phyloP scores from a whole-genome alignment of 2,797 vertebrate species.

The Hydrophis major region DNA sequence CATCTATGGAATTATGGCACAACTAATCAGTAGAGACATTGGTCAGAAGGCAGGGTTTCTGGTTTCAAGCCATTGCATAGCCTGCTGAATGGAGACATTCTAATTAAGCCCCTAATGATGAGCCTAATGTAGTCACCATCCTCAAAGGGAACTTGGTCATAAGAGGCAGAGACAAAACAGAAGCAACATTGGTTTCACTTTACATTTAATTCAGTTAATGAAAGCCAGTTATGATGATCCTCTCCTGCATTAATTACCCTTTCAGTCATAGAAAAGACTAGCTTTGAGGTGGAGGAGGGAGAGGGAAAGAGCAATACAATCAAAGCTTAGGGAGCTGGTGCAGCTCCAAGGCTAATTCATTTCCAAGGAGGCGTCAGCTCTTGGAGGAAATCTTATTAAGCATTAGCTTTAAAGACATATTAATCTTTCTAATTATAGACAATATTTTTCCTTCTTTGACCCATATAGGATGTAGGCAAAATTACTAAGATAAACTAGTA shows the following conservation, averaged over 20 bases:
- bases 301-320: neutral
- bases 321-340: neutral
- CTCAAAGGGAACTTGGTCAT: neutral
- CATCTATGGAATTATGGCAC: neutral
- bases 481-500: conserved; percentile 11
- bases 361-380: neutral
- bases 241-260: neutral
- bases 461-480: conserved; percentile 8
- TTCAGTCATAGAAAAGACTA: neutral
- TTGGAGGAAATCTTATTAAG: neutral
- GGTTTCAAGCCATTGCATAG: neutral
- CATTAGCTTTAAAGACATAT: neutral
- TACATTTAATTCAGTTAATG: neutral
- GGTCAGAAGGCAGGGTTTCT: neutral
- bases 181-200: neutral
- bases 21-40: neutral
- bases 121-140: neutral
- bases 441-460: conserved; percentile 30
- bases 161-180: neutral
- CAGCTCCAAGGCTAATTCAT: neutral
- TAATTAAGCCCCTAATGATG: neutral
- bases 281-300: neutral
- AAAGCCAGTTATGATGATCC: neutral
- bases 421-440: conserved; percentile 1
- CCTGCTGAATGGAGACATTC: neutral